Evolutionary conservation across 2,888 invertebrate genomes (phyloP).

Genomic region (Pollenia labialis): DNA sequence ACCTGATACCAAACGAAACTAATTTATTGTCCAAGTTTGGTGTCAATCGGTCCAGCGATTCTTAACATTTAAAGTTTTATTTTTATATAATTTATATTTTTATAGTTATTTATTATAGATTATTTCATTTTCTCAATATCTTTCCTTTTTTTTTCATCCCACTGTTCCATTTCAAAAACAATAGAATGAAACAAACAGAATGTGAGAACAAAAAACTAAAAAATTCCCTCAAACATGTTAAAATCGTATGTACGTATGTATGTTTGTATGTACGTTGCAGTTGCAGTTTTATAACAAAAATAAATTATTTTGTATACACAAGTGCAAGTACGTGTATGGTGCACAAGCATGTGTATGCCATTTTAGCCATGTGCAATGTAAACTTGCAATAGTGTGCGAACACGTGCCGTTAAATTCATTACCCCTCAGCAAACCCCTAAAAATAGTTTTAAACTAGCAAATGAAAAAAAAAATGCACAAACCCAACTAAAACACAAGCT

Average conservation of each 20-base stretch:
- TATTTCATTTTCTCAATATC: too few relatives aligned
- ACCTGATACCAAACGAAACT: too few relatives aligned
- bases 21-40: too few relatives aligned
- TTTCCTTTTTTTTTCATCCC: background rate
- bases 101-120: too few relatives aligned
- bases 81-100: too few relatives aligned
- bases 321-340: background rate
- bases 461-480: background rate
- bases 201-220: constrained; percentile 4
- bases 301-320: background rate
- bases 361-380: constrained; percentile 32
- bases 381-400: constrained; percentile 79
- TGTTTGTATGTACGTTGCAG: constrained; percentile 1
- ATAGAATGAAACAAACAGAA: background rate
- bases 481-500: constrained; percentile 50
- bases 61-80: too few relatives aligned
- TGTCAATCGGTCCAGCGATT: too few relatives aligned
- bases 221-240: constrained; percentile 51
- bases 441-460: constrained; percentile 45
- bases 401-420: constrained; percentile 78
- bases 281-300: constrained; percentile 49
- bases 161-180: constrained; percentile 4
- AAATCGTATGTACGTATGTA: constrained; percentile 8
- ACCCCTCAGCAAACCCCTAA: constrained; percentile 53
- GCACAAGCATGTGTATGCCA: background rate